Percentiles rank a stretch among this genome's conserved stretches.
Evolutionary conservation across 1,140 invertebrate genomes (phyloP).

Genomic region (Lycorma delicatula): DNA sequence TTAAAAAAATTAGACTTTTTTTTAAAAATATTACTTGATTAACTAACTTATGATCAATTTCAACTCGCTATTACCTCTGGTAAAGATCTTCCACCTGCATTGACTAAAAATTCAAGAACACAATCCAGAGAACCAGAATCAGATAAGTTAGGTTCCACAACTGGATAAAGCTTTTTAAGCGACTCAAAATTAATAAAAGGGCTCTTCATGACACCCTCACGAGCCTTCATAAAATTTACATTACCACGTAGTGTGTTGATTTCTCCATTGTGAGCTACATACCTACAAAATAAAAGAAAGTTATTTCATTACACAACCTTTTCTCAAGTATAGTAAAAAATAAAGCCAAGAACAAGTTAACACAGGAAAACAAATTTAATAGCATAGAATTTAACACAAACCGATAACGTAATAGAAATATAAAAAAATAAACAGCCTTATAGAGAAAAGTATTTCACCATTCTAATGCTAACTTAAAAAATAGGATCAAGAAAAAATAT

Average conservation of each 20-base stretch:
- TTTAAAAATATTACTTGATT: slow-evolving; percentile 5
- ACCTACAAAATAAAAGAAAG: slow-evolving; percentile 50
- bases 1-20: no score
- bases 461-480: no score
- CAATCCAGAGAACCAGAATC: slow-evolving; percentile 97
- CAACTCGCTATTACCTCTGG: slow-evolving; percentile 79
- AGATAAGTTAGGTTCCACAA: slow-evolving; percentile 94
- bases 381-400: no score
- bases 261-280: slow-evolving; percentile 97
- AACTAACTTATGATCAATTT: no score
- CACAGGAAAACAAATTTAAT: no score
- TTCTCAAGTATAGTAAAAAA: no score
- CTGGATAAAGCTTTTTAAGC: slow-evolving; percentile 86
- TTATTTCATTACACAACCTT: no score
- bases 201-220: slow-evolving; percentile 96
- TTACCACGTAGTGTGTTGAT: slow-evolving; percentile 98
- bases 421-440: no score
- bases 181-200: slow-evolving; percentile 64
- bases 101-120: slow-evolving; percentile 93
- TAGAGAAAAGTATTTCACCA: no score
- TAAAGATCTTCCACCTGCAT: slow-evolving; percentile 78
- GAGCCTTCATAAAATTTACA: slow-evolving; percentile 96
- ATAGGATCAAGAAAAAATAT: no score
- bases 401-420: no score
- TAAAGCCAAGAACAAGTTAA: no score